These are phyloP conservation scores for Hippotragus niger DNA, from an alignment of 2,113 vertebrate species.

Conservation along the genomic window DNA sequence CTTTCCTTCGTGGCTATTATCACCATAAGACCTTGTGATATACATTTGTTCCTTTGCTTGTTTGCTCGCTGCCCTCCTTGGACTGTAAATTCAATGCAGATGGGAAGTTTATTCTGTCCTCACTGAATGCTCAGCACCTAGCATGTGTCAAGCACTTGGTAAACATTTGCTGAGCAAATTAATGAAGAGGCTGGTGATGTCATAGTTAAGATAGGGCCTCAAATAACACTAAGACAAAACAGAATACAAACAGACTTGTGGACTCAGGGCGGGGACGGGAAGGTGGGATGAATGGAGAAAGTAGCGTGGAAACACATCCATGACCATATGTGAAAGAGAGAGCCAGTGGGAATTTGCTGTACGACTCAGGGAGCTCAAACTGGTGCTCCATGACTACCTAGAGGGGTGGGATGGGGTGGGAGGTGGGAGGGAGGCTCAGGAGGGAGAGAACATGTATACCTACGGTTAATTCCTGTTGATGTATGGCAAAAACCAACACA, in stretches of 20 bases:
- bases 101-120: neutral
- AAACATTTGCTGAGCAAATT: neutral
- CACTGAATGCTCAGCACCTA: neutral
- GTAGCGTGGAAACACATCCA: neutral
- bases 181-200: neutral
- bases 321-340: neutral
- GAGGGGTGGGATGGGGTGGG: neutral
- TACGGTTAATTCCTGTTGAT: accelerated
- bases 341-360: neutral
- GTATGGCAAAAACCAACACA: neutral
- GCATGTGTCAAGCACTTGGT: accelerated
- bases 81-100: neutral
- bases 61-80: neutral
- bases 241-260: neutral
- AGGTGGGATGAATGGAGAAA: neutral
- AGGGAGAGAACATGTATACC: neutral
- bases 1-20: neutral
- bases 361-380: neutral
- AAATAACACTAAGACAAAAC: accelerated
- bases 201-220: no score
- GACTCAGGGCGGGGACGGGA: accelerated
- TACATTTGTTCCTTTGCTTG: accelerated
- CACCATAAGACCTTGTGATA: neutral
- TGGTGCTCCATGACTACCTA: neutral
- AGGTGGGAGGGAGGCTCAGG: neutral